Base-by-base conservation (phyloP, 2,113 vertebrate genomes). In the Poeciliopsis retropinna region DNA sequence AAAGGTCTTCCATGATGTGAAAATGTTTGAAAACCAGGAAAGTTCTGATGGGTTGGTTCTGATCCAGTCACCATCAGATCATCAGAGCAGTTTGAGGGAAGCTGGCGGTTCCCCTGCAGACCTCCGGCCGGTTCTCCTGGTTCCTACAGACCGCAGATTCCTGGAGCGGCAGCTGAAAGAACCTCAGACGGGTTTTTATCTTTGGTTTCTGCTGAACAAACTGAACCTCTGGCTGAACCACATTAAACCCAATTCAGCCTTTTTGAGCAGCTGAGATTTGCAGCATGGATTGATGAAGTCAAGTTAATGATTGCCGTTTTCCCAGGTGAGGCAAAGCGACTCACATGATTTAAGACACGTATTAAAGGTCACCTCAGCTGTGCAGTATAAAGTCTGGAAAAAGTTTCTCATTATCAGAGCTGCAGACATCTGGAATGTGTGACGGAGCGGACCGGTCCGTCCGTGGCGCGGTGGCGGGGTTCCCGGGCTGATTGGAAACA, bases 371-470 rank as follows among this genome's bases (percentile, higher is more conserved):
- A 80, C 29, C 44, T 70, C 44, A 73, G 72, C 31, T 62, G 67
- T 51, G 34, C 37, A 62, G 37, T 65, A 60, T 75, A 57, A 73
- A 73, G 81, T 68, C 69, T 78, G 72, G 72, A 76, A 83, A 81
- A 69, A 64, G 15, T 54, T 87, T 83, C 79, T 74, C 67, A 83
- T 72, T 70, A 79, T 73, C 44, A 76, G 80, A 47, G 41, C 47
- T 34, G n/a, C 72, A 10, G 67, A 82, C 85, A 88, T 90, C 85
- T 91, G 89, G 87, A 88, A 86, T 85, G 78, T 78, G 31, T 72
- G 80, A 75, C 79, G 65, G 12, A 67, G 60, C 54, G 51, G 72
- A 70, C 80, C 78, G 87, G 54, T 84, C 76, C 81, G 76, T 82
- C 81, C 83, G 81, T 84, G 1, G 72, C 60, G 70, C 17, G 69